These are phyloP conservation scores for Syngnathus scovelli DNA, from an alignment of 2,113 vertebrate genomes.

Conservation along the genomic window DNA sequence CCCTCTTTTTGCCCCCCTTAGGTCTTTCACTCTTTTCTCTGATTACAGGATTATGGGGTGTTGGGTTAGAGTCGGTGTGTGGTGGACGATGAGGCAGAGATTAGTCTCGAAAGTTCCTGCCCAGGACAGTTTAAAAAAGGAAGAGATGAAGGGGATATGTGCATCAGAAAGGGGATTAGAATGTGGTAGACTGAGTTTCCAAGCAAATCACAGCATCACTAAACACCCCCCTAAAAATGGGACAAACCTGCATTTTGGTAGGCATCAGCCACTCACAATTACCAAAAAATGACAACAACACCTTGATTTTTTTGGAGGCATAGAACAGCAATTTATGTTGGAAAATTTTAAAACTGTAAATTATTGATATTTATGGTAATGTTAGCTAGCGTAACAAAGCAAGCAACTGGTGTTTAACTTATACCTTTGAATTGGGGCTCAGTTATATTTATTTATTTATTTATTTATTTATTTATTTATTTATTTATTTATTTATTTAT, in stretches of 20 bases:
- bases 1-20: slow-evolving; percentile 1
- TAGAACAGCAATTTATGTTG: too few relatives aligned
- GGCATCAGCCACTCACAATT: slow-evolving; percentile 44
- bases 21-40: slow-evolving; percentile 34
- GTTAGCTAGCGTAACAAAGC: too few relatives aligned
- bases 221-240: slow-evolving; percentile 39
- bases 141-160: slow-evolving; percentile 25
- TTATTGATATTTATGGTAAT: too few relatives aligned
- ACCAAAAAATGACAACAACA: too few relatives aligned
- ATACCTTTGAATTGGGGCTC: too few relatives aligned
- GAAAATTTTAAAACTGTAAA: too few relatives aligned
- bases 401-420: too few relatives aligned
- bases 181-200: slow-evolving; percentile 28
- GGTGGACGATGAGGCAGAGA: slow-evolving; percentile 61
- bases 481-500: too few relatives aligned
- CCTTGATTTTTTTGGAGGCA: too few relatives aligned
- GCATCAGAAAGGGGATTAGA: slow-evolving; percentile 38
- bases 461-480: too few relatives aligned
- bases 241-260: slow-evolving; percentile 60
- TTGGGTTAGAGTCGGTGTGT: slow-evolving; percentile 57
- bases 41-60: slow-evolving; percentile 53
- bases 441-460: too few relatives aligned
- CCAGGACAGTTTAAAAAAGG: slow-evolving; percentile 53
- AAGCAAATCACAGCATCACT: slow-evolving; percentile 22
- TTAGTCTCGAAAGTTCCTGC: slow-evolving; percentile 59